Percentiles rank a stretch among this genome's conserved stretches.
Evolutionary conservation across 2,888 invertebrate species (phyloP).

Genomic region (Athalia circularis): DNA sequence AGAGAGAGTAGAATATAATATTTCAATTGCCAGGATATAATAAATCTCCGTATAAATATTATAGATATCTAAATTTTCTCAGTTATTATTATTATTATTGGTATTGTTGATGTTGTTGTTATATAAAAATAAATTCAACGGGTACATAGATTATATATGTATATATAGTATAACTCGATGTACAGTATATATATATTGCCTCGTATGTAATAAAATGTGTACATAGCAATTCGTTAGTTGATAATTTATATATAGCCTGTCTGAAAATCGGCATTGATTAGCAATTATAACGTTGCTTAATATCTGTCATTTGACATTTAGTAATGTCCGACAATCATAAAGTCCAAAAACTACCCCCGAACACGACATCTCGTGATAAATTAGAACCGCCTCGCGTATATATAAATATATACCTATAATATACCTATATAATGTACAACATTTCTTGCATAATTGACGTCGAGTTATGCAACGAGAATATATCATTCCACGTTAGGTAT

Average conservation of each 20-base stretch:
- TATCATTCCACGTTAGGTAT: too few species aligned
- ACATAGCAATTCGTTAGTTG: slow-evolving; percentile 21
- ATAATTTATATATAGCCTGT: not conserved
- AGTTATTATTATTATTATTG: too few species aligned
- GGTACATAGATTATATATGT: too few species aligned
- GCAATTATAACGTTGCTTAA: slow-evolving; percentile 34
- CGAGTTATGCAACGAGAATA: too few species aligned
- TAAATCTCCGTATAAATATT: too few species aligned
- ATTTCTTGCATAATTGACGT: slow-evolving; percentile 31
- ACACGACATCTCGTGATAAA: slow-evolving; percentile 41
- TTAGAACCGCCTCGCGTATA: not conserved
- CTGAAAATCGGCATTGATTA: slow-evolving; percentile 43
- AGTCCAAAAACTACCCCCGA: slow-evolving; percentile 33
- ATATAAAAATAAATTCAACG: too few species aligned
- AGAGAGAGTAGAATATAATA: too few species aligned
- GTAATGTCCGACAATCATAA: slow-evolving; percentile 32
- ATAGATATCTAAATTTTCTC: too few species aligned
- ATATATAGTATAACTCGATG: too few species aligned
- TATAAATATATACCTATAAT: not conserved
- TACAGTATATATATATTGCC: slow-evolving; percentile 2
- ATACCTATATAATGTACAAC: not conserved
- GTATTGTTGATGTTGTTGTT: too few species aligned
- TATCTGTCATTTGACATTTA: slow-evolving; percentile 43
- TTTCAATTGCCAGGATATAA: too few species aligned
- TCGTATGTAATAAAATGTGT: not conserved